Evolutionary conservation across 2,888 invertebrate genomes (phyloP), one percentile per base, ranked within the genome.

Genomic region (Tuberolachnus salignus): DNA sequence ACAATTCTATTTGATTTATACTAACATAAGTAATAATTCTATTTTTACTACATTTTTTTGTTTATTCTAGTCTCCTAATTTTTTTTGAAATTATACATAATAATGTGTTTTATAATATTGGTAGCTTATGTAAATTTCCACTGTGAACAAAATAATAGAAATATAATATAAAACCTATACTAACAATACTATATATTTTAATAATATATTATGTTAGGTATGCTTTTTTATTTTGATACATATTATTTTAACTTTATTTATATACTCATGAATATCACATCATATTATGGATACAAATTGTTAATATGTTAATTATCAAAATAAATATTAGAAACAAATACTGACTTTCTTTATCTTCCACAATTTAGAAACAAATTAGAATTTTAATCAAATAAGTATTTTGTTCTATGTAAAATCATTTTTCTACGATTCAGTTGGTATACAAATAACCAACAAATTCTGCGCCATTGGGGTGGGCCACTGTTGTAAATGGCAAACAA

Each of bases 61-160:
- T 19, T 42, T 67, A 49, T 51, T 78, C 75, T 78, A 78, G 75
- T 78, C 75, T n/a, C 46, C 46, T 55, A 6, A 0, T 14, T 55
- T 63, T 23, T 61, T 57, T 75, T 57, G 8, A 14, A 19, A 59
- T 66, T 55, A 13, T 66, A 21, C 49, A 51, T 73, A 42, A 63
- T 34, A 73, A 42, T 63, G 42, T 63, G 63, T 73, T 63, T 23
- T 73, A 42, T 42, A 0, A 51, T 16, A 11, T 46, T 6, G 3
- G 26, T 34, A 34, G 53, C 19, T 34, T 23, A 6, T 61, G 34
- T 63, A 51, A 26, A 61, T 59, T 34, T 61, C 2, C 16, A 1
- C 10, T n/a, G n/a, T 63, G 3, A 73, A 55, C 64, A 46, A 66
- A 75, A 66, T 51, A 13, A 57, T 63, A 51, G 61, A 61, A 63